These are phyloP conservation scores for Meleagris gallopavo DNA, from an alignment of 2,113 vertebrate genomes.

Conservation along the genomic window DNA sequence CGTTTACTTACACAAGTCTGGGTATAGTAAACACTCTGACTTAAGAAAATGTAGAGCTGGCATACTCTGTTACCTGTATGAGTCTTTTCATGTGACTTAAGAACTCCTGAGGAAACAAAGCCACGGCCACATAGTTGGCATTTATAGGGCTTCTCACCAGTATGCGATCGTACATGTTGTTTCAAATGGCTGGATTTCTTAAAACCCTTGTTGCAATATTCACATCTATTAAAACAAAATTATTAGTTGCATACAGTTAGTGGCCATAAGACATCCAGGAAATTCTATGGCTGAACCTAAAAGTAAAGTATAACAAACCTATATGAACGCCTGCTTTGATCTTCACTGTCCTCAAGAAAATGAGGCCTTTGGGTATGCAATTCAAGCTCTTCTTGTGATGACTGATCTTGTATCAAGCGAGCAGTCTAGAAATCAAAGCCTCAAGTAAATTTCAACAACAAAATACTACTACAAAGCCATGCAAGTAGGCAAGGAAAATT, in stretches of 20 bases:
- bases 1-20: not conserved
- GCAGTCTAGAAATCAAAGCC: slow-evolving; percentile 80
- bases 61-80: slow-evolving; percentile 87
- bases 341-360: slow-evolving; percentile 90
- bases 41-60: not conserved
- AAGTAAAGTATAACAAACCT: slow-evolving; percentile 78
- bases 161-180: slow-evolving; percentile 96
- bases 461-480: not conserved
- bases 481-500: not conserved
- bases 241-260: not conserved
- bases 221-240: slow-evolving; percentile 82
- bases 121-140: slow-evolving; percentile 92
- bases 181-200: slow-evolving; percentile 99
- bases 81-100: slow-evolving; percentile 97
- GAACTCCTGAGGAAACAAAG: slow-evolving; percentile 95
- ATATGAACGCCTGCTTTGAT: slow-evolving; percentile 90
- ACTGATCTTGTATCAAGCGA: slow-evolving; percentile 88
- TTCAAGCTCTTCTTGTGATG: slow-evolving; percentile 84
- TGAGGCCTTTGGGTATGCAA: slow-evolving; percentile 81
- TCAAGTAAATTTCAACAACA: not conserved
- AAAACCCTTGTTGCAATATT: slow-evolving; percentile 92
- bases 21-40: not conserved
- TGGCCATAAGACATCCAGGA: not conserved
- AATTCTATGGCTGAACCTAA: not conserved
- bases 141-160: slow-evolving; percentile 94